Base-by-base conservation (phyloP, 1,140 invertebrate species). In the Zaprionus nigranus region DNA sequence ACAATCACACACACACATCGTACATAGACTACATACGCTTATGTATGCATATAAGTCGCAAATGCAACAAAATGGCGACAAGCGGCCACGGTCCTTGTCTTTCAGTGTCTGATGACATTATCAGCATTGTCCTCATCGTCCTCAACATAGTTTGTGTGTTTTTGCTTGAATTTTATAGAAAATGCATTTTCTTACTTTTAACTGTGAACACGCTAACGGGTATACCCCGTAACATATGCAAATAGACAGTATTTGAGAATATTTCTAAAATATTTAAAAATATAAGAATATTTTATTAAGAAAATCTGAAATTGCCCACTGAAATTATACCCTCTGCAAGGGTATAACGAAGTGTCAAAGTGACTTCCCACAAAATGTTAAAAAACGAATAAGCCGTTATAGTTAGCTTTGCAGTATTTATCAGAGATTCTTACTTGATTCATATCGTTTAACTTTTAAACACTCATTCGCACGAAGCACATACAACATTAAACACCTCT, bases 61-160 rank as follows among this genome's bases (percentile, higher is more conserved):
- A 88, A 76, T 88, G 81, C 85, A 84, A 90, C 84, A 84, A 88
- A 84, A 88, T 88, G 85, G 84, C 84, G 81, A 88, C 81, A 79
- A 58, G 78, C 65, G 81, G 65, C 75, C 78, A 80, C 78, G 78
- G 72, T 78, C 24, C 70, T 72, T 69, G 70, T 60, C 69, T 82
- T 68, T 70, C 64, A 65, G 28, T 57, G 64, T 56, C 79, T 88
- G 83, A 78, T 88, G 85, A 90, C 84, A 84, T 90, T 88, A 88
- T 88, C 84, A 88, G 85, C 75, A 78, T 69, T 68, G 81, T 77
- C 59, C 79, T 87, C 83, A 81, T 34, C 76, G 70, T 71, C 51
- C 67, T 40, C 76, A 62, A 64, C 51, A 43, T 26, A 22, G 65
- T 56, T 56, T 56, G 62, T 56, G 62, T 75, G 66, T 83, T 88